phyloP scores from a whole-genome alignment of 2,888 invertebrate species.

The Dastarcus helophoroides region DNA sequence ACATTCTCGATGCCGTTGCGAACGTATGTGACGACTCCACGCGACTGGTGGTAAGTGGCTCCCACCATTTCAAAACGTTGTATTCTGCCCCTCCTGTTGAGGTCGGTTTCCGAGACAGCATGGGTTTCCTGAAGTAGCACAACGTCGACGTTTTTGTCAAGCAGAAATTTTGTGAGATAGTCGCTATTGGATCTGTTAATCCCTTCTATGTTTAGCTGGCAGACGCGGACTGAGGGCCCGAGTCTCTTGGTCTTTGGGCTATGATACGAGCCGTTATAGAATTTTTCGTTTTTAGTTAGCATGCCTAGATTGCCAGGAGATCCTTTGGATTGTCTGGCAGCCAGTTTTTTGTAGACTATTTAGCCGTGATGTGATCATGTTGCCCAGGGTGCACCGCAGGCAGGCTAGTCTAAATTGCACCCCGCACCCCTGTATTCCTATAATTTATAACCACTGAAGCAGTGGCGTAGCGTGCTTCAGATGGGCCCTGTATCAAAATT shows the following conservation, averaged over 20 bases:
- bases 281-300: too few species aligned
- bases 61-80: slow-evolving; percentile 11
- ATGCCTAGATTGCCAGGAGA: too few species aligned
- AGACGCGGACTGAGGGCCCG: slow-evolving; percentile 6
- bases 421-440: too few species aligned
- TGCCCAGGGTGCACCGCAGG: too few species aligned
- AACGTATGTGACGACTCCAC: slow-evolving; percentile 12
- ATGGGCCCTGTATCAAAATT: too few species aligned
- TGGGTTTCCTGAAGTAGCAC: slow-evolving; percentile 12
- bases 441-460: too few species aligned
- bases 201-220: slow-evolving; percentile 6
- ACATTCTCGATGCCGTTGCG: slow-evolving; percentile 11
- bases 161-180: slow-evolving; percentile 2
- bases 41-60: slow-evolving; percentile 9
- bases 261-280: slow-evolving; percentile 7
- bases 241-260: slow-evolving; percentile 5
- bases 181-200: slow-evolving; percentile 4
- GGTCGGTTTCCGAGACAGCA: slow-evolving; percentile 8
- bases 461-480: too few species aligned
- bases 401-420: too few species aligned
- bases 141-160: slow-evolving; percentile 4
- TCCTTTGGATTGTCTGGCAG: too few species aligned
- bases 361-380: too few species aligned
- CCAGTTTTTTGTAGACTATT: too few species aligned
- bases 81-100: slow-evolving; percentile 10